These are phyloP conservation scores for Anhinga anhinga DNA, from an alignment of 2,113 vertebrate genomes.

Conservation along the genomic window DNA sequence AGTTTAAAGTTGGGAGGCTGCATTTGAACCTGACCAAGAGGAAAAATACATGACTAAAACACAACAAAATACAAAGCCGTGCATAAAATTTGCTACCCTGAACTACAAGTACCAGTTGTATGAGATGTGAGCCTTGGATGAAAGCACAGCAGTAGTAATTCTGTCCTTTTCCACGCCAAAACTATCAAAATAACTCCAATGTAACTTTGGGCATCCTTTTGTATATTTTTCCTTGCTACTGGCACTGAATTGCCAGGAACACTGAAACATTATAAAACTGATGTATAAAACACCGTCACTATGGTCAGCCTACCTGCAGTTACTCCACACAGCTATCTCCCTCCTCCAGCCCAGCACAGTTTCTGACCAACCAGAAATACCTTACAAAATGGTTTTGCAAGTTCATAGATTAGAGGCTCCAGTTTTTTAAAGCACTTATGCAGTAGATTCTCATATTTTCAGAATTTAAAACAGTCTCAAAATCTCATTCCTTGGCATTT, in stretches of 20 bases:
- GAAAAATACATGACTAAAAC: background rate
- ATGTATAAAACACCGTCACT: background rate
- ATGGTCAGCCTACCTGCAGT: background rate
- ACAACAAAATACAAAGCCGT: background rate
- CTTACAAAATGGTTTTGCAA: background rate
- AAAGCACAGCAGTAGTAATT: background rate
- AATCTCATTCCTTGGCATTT: background rate
- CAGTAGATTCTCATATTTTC: background rate
- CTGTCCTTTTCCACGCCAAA: background rate
- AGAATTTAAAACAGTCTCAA: background rate
- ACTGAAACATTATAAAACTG: background rate
- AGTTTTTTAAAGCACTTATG: background rate
- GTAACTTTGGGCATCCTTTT: background rate
- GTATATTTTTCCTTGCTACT: background rate
- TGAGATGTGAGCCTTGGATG: background rate
- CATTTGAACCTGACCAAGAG: background rate
- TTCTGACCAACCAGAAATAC: background rate
- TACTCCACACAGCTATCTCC: background rate
- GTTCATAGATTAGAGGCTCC: background rate
- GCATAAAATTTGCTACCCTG: background rate
- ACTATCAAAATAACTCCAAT: background rate
- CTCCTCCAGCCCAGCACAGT: background rate
- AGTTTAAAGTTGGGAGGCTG: background rate
- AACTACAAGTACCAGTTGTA: accelerated
- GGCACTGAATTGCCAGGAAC: background rate